Percentiles rank a stretch among this genome's conserved stretches.
phyloP scores from a whole-genome alignment of 2,888 invertebrate species.

The Venusia cambrica region DNA sequence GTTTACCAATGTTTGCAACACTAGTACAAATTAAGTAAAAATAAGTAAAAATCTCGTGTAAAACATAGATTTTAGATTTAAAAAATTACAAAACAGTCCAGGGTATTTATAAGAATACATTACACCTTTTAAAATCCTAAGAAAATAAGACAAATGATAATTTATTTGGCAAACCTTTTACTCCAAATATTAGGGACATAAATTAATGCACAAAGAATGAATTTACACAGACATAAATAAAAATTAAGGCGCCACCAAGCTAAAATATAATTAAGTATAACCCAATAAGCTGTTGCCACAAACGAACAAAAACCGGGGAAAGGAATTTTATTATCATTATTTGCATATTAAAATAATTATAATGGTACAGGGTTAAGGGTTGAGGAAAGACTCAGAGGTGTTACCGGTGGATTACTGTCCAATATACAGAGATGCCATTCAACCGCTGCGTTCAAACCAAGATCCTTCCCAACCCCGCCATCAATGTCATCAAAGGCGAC shows the following conservation, averaged over 20 bases:
- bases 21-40: no score
- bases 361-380: constrained; percentile 49
- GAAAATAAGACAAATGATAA: constrained; percentile 11
- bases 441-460: no score
- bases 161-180: constrained; percentile 21
- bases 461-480: no score
- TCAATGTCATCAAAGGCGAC: no score
- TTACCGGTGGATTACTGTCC: constrained; percentile 15
- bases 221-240: constrained; percentile 62
- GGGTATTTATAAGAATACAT: no score
- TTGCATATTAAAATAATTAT: constrained; percentile 81
- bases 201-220: constrained; percentile 48
- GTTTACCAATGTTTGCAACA: no score
- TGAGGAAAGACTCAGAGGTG: constrained; percentile 14
- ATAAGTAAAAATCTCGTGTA: no score
- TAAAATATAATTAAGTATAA: constrained; percentile 72
- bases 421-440: constrained; percentile 6
- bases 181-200: constrained; percentile 23
- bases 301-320: constrained; percentile 64
- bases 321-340: constrained; percentile 79
- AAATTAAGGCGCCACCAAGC: constrained; percentile 58
- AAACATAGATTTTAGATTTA: no score
- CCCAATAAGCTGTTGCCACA: constrained; percentile 67
- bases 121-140: constrained; percentile 6
- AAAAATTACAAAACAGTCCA: no score